Evolutionary conservation across 2,797 vertebrate species (phyloP).

Genomic region (Rhincodon typus): DNA sequence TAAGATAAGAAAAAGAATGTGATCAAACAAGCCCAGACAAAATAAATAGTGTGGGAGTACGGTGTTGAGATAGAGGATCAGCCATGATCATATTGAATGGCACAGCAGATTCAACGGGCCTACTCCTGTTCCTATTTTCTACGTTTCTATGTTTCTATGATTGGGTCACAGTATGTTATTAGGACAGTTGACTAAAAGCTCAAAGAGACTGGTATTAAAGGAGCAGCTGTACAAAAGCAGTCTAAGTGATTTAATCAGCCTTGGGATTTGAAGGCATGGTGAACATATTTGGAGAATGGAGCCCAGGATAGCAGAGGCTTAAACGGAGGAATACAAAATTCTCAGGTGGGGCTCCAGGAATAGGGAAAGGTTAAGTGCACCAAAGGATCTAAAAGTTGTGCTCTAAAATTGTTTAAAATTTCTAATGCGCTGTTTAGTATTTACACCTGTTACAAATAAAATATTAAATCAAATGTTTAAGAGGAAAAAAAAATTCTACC

Average conservation of each 20-base stretch:
- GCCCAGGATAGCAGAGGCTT: not conserved
- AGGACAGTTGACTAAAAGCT: not conserved
- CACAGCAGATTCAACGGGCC: too few species aligned
- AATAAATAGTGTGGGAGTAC: too few species aligned
- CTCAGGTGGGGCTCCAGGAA: not conserved
- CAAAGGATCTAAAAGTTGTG: not conserved
- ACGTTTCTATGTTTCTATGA: too few species aligned
- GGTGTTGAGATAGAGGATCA: not conserved
- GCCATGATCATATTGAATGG: too few species aligned
- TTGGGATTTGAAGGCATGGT: not conserved
- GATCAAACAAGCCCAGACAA: not conserved
- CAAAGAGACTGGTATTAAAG: not conserved
- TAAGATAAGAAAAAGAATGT: not conserved
- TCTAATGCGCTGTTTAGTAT: not conserved
- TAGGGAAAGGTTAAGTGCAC: not conserved
- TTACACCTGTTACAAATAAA: not conserved
- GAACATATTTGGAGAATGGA: not conserved
- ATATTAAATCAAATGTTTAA: not conserved
- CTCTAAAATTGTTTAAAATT: not conserved
- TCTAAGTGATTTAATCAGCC: not conserved
- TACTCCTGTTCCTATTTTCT: too few species aligned
- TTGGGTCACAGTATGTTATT: not conserved
- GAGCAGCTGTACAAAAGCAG: not conserved
- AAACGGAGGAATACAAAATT: not conserved
- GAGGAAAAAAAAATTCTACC: not conserved